Conservation (phyloP, 2,888 invertebrate genomes). For the Oasisia sp. region DNA sequence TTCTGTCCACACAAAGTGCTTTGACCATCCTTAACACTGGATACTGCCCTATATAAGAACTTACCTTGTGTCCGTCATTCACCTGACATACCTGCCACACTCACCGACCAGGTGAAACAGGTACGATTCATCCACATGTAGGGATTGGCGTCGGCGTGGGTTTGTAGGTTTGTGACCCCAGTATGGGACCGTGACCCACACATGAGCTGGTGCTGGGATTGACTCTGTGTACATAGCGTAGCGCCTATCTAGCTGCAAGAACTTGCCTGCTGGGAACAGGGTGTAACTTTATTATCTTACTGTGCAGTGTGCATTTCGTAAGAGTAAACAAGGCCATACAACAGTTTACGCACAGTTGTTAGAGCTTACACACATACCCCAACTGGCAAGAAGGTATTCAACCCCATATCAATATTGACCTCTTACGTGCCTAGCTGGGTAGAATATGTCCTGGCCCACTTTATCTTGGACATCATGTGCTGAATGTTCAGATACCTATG, state of each 20-base stretch:
- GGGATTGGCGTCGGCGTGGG: background rate
- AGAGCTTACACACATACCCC: too few species aligned
- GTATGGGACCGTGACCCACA: background rate
- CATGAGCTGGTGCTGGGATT: background rate
- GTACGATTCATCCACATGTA: background rate
- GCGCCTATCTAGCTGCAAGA: background rate
- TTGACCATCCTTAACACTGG: too few species aligned
- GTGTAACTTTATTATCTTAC: background rate
- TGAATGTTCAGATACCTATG: too few species aligned
- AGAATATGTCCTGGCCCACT: too few species aligned
- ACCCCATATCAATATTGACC: too few species aligned
- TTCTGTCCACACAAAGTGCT: background rate
- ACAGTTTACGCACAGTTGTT: too few species aligned
- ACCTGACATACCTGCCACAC: background rate
- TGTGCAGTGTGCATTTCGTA: background rate
- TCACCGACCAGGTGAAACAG: background rate
- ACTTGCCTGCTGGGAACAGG: background rate
- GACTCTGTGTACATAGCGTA: background rate
- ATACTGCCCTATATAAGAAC: background rate
- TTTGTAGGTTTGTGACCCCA: background rate
- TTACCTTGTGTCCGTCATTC: background rate
- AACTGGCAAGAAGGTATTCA: too few species aligned
- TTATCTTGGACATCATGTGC: too few species aligned
- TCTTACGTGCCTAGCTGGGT: too few species aligned
- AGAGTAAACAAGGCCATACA: background rate